Base-by-base conservation (phyloP, 2,888 invertebrate genomes). In the Amphimallon solstitiale region DNA sequence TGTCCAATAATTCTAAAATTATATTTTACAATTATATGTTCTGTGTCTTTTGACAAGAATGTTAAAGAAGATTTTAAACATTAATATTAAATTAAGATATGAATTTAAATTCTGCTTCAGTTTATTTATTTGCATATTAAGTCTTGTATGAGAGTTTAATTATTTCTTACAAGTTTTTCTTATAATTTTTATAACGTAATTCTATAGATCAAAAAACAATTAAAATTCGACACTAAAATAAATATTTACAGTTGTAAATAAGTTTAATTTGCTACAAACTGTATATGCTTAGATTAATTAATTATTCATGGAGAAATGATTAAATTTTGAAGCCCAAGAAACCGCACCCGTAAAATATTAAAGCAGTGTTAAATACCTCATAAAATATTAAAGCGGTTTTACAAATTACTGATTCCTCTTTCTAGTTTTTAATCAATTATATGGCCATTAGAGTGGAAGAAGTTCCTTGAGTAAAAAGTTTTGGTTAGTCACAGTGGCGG, bases 371-470 rank as follows among this genome's bases (percentile, higher is more conserved):
- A 56, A 56, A 56, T 56, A 56, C 56, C 29, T 38, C 56, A 56
- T 56, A 56, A 56, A 56, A 56, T 56, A 56, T 56, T 56, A 23
- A 56, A 40, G 23, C 56, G 56, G 38, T 56, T 21, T 40, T 56
- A 56, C 56, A 56, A 56, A 56, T 56, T 56, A 23, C 40, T 9
- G 21, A 56, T 56, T 56, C 56, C 23, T 56, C 56, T 56, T 56
- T 40, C 34, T 56, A 43, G 56, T 40, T 56, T 56, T 56, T 56
- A 56, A 56, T 56, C 56, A 56, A 56, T 56, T 56, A 56, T 56
- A 40, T 40, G 56, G 56, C 40, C 56, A 56, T 56, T 56, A 38
- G 56, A 29, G 56, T 40, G 56, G 56, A 56, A 56, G 56, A 40
- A 56, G 56, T 56, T 56, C 23, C 23, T 23, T 56, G 23, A 56